Base-by-base conservation (phyloP, 2,888 invertebrate genomes). In the Epinotia ramella region DNA sequence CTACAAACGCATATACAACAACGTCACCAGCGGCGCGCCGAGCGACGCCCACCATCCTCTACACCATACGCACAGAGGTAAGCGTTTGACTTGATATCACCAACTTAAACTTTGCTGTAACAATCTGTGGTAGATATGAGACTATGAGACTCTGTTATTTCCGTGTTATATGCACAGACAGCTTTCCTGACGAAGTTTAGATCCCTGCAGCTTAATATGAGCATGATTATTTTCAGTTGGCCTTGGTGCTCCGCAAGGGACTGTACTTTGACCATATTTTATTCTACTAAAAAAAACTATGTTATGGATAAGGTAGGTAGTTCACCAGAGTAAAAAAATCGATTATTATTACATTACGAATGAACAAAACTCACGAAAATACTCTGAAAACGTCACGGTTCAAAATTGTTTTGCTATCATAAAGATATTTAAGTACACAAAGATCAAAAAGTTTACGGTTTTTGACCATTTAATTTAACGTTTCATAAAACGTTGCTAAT, bases 1-100 rank as follows among this genome's bases (percentile, higher is more conserved):
- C 90, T 99, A 99, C 93, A 99, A 99, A 94, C 95, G 99, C 84
- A 98, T 99, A 86, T 98, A 98, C 91, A 98, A 99, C 91, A 99
- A 99, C 93, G 95, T 98, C 77, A 81, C 95, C 89, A 87, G 89
- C 84, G 87, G 89, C 18, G 80, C 88, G 63, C 94, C 89, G 3
- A 77, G 85, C 2, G 93, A 96, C 78, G 94, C 95, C 79, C 96
- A 96, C 81, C 97, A 96, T 81, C 96, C 96, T 44, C 92, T 96
- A 76, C 96, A 96, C 84, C 96, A 97, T 85, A 96, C 96, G 82
- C 97, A 97, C 86, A 95, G 97, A 96, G 97, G 97, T 97, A 84
- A 83, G 76, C 59, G 40, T 68, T 67, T 33, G 68, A 68, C 20
- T 24, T 33, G 18, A 33, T 13, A 24, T 28, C 28, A 53, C 18